Percentiles rank a stretch among this genome's conserved stretches.
These are phyloP conservation scores for Dicyrtomina minuta DNA, from an alignment of 2,888 invertebrate genomes.

Conservation along the genomic window DNA sequence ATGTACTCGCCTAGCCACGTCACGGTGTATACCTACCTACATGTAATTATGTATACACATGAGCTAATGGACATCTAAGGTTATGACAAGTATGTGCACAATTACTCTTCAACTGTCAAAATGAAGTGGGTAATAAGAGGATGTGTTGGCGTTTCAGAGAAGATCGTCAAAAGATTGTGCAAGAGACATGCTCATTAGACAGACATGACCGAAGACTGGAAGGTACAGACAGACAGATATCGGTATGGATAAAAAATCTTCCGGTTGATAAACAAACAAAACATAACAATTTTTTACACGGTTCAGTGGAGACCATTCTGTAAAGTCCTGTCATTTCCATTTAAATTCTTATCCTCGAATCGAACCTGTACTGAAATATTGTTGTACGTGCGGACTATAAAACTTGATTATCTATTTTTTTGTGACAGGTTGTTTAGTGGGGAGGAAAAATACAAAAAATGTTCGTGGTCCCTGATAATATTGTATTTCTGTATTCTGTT, in stretches of 20 bases:
- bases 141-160: slow-evolving; percentile 8
- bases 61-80: background rate
- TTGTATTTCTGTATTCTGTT: no score
- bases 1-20: background rate
- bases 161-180: slow-evolving; percentile 1
- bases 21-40: no score
- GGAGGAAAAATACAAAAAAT: no score
- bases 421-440: no score
- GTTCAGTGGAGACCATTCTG: background rate
- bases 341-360: background rate
- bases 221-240: background rate
- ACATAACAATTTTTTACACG: background rate
- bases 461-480: no score
- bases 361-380: no score
- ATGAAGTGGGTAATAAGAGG: background rate
- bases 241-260: no score
- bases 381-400: no score
- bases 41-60: no score
- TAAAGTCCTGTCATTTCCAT: slow-evolving; percentile 16
- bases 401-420: no score
- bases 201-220: background rate
- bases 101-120: slow-evolving; percentile 12
- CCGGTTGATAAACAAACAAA: background rate
- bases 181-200: slow-evolving; percentile 10
- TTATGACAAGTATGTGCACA: background rate